Base-by-base conservation (phyloP, 2,888 invertebrate genomes). In the Argyresthia albistria region DNA sequence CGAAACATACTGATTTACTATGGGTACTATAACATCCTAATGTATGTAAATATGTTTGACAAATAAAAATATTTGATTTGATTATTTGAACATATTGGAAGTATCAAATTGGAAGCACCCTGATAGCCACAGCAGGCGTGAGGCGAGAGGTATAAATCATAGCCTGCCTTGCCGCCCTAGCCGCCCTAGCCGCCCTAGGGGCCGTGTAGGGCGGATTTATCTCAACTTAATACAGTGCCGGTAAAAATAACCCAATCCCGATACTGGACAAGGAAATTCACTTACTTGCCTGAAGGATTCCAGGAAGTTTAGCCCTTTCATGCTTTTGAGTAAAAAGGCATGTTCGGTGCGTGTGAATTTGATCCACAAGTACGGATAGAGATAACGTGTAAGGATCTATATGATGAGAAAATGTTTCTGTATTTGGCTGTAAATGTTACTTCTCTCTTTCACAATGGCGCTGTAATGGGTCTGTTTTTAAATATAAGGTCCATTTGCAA, bases 201-300 rank as follows among this genome's bases (percentile, higher is more conserved):
- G 67, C 60, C 55, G 62, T 39, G 43, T 50, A 36, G 35, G 50
- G 42, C 45, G 53, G 50, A 55, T 55, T 53, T 55, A 77, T 73
- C 74, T 74, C 67, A 69, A 72, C 76, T 81, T 84, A 83, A 84
- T 84, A 82, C 70, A 83, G 75, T 82, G 67, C 67, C 73, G 71
- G 76, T 76, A 79, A 80, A 80, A 82, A 73, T 78, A 76, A 74
- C 79, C 79, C 77, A 67, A 67, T 70, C 72, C 64, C 42, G 48
- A 14, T 35, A 60, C 58, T 57, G 70, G 73, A 76, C 75, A 75
- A 60, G 65, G 70, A 70, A 76, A 76, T 61, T 69, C 76, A 74
- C 73, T 52, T 46, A 39, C 35, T 43, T 50, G 50, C 43, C 25
- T 25, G 25, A 6, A 25, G 25, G 25, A 25, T 6, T 35, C 43